Base-by-base conservation (phyloP, 2,888 invertebrate genomes). In the Hetaerina titia region DNA sequence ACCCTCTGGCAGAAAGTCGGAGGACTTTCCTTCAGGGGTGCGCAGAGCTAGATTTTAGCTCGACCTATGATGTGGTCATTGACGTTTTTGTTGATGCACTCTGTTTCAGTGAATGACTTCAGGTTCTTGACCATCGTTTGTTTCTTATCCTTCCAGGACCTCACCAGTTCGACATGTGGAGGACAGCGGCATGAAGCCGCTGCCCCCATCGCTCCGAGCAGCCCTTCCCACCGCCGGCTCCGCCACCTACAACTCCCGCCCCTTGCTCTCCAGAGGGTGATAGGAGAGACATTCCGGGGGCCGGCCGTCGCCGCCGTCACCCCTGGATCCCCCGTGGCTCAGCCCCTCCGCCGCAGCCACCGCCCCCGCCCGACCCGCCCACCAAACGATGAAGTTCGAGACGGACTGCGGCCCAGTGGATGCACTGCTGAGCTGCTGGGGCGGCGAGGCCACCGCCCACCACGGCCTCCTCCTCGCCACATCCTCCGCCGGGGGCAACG, bases 301-400 rank as follows among this genome's bases (percentile, higher is more conserved):
- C 92, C 92, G 69, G 90, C 90, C 90, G 22, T 60, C 64, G 90
- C 90, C 90, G 92, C 92, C 92, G 92, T 69, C 92, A 74, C 92
- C 90, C 90, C 95, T 95, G 95, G 95, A 95, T 95, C 95, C 95
- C 90, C 95, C 95, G 95, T 95, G 95, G 95, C 89, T 95, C 88
- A 95, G 95, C 69, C 95, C 95, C 69, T 95, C 63, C 89, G 60
- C 88, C 63, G 90, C 63, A 25, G 94, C 94, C 58, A 69, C 74
- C 17, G 90, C 90, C 45, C 22, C 89, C 60, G 25, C 90, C 63
- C 90, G 90, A n/a, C 89, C 64, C 87, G 25, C 88, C 69, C 94
- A 60, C 94, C 94, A 87, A 25, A 90, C 74, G 60, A 95, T 95
- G 95, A 95, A 95, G 95, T 95, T 95, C 90, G 90, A 89, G 90